Base-by-base conservation (phyloP, 2,797 vertebrate species). In the Epinephelus malabaricus region DNA sequence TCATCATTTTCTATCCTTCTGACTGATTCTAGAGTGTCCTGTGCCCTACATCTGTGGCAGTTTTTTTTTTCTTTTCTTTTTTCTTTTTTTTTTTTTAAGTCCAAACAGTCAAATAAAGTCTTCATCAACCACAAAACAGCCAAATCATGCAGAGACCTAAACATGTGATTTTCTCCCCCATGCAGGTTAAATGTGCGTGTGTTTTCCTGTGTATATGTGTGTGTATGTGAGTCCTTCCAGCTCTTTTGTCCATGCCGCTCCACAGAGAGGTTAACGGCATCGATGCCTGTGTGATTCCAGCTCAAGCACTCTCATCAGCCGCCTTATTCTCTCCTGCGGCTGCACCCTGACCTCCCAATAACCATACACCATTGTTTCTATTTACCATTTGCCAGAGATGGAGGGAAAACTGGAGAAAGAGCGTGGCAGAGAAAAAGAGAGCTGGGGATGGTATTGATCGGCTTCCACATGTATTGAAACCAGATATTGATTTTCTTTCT, bases 401-500 rank as follows among this genome's bases (percentile, higher is more conserved):
- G 87, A 89, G 84, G 65, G 73, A 86, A 79, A 76, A 87, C 69
- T 81, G 68, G 81, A 85, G 88, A 90, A 91, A 89, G 89, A 89
- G 84, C 60, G 38, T 53, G 63, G 75, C 78, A 72, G 88, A 85
- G 88, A 90, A 87, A 90, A 87, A 88, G 81, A 85, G 73, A 86
- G 77, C 84, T 6, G 2, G 66, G 86, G 71, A 80, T 80, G 13
- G 59, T 95, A 96, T 96, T 88, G 95, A 96, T 96, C 83, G 92
- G 86, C 84, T 86, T 95, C 92, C 93, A 90, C 93, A 83, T 92
- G 94, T 96, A 96, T 96, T 96, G 95, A 96, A 95, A 96, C 94
- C 95, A 95, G 94, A 93, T 96, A 96, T 96, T 95, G 95, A 96
- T 96, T 96, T 95, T 94, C 93, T 94, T 95, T 95, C 90, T 92